phyloP scores from a whole-genome alignment of 2,113 vertebrate genomes.

The Bos taurus region ARS-UCD2.0 NC_037331.1:52623501-52624000 shows the following conservation, averaged over 20 bases:
- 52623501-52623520: accelerated
- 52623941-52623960: no score
- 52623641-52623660: not conserved
- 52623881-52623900: not conserved
- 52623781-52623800: not conserved
- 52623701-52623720: not conserved
- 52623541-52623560: not conserved
- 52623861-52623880: not conserved
- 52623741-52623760: not conserved
- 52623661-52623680: not conserved
- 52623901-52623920: not conserved
- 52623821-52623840: not conserved
- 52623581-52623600: not conserved
- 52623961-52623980: no score
- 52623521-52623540: no score
- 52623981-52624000: no score
- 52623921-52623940: no score
- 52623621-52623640: not conserved
- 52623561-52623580: not conserved
- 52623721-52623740: not conserved
- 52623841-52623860: not conserved
- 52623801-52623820: not conserved
- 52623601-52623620: not conserved
- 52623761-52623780: not conserved
- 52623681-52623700: not conserved